Base-by-base conservation (phyloP, 2,113 vertebrate genomes). In the Trinectes maculatus region DNA sequence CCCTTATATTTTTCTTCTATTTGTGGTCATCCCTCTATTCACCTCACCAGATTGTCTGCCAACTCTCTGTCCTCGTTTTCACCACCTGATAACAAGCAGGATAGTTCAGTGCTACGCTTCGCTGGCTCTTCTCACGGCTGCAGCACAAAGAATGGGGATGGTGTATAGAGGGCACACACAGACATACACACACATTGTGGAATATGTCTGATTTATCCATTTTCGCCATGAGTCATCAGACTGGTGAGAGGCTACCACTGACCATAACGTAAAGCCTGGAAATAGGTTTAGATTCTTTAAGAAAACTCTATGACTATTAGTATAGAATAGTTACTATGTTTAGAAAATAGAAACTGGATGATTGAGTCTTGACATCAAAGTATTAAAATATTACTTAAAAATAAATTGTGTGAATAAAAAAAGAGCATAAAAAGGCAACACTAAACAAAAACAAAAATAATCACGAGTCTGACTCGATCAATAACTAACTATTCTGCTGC, bases 71-170 rank as follows among this genome's bases (percentile, higher is more conserved):
- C 48, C 64, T 71, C 49, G 0, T 39, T 74, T 55, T 70, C 61
- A 54, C 53, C 60, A 72, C 63, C 73, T 79, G 78, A 88, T 87
- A 90, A 85, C 71, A 64, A 79, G 79, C 51, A 22, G 61, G 53
- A 57, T 51, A 54, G 73, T 52, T 56, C 65, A 67, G 74, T 39
- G 68, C 69, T 40, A 54, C 25, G 71, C 77, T 77, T 42, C 7
- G 4, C 48, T 71, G 63, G 49, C 12, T 70, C 61, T 34, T 40
- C 33, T 74, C 49, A 55, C 57, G 24, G 71, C 63, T 64, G 51
- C 73, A 71, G n/a, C 74, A 79, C 6, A 1, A 36, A 61, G 56
- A 83, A 73, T 80, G 52, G 36, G 60, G 78, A 76, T 53, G 40
- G 43, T 57, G 34, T 47, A 37, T 37, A 40, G 16, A 19, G 42